Evolutionary conservation across 2,888 invertebrate species (phyloP).

Genomic region (Tiliacea aurago): DNA sequence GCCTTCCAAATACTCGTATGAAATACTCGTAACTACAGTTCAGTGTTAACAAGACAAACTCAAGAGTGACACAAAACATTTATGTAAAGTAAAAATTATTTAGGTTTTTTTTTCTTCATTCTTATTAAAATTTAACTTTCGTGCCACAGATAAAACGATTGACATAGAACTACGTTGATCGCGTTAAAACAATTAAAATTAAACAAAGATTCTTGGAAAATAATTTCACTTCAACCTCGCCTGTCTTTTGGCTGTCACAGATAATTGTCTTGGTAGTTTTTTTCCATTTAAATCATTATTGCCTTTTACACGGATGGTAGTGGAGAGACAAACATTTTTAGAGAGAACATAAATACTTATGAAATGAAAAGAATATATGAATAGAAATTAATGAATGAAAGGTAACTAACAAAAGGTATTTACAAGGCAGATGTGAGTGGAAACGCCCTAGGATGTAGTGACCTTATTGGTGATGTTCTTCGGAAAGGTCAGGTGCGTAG

Average conservation of each 20-base stretch:
- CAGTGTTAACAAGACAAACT: not conserved
- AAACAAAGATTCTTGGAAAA: conserved; percentile 43
- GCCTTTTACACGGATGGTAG: conserved; percentile 18
- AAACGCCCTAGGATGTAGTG: not conserved
- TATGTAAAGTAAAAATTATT: not conserved
- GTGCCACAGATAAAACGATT: conserved; percentile 1
- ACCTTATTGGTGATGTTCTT: not conserved
- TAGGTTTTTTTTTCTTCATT: not conserved
- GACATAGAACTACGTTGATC: conserved; percentile 27
- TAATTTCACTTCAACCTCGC: conserved; percentile 51
- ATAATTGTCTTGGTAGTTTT: conserved; percentile 53
- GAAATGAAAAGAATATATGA: not conserved
- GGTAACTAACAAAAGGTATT: not conserved
- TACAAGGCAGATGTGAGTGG: not conserved
- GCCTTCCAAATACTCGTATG: not conserved
- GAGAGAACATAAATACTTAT: conserved; percentile 5
- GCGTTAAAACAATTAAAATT: conserved; percentile 47
- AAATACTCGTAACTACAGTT: not conserved
- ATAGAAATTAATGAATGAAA: not conserved
- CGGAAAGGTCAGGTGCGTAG: not conserved
- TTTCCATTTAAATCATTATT: conserved; percentile 48
- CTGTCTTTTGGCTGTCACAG: conserved; percentile 60
- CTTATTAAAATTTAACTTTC: not conserved
- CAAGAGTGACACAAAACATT: not conserved
- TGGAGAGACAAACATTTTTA: conserved; percentile 9